Evolutionary conservation across 2,797 vertebrate species (phyloP), one percentile per base, ranked within the genome.

Genomic region (Mus minutoides): DNA sequence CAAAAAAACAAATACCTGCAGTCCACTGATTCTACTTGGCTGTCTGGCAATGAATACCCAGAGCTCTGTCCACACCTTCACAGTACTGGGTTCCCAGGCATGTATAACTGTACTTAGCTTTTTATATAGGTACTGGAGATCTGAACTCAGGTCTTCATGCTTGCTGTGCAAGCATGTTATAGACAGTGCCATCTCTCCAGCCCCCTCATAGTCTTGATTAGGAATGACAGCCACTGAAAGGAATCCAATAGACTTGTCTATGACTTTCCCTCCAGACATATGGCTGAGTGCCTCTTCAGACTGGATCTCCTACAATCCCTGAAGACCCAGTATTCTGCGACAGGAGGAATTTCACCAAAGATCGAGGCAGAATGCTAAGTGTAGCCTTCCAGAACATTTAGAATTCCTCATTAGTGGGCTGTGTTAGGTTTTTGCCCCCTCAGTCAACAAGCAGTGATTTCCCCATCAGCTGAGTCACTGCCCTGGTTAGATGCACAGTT

Each of bases 381-480:
- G n/a, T 0, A 31, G 46, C 71, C 80, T 73, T 34, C 29, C 22
- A 60, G 86, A 37, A 12, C 62, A 40, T 40, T 94, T 76, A 77
- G 94, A 89, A 86, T 85, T 49, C 34, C 2, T 3, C 2, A 62
- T 52, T 77, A 43, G 40, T 9, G 21, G 69, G 75, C 37, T 34
- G 43, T 49, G 75, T 85, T 73, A n/a, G 24, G 40, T 93, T 89
- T 52, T 78, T 5, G 3, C 60, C 62, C 9, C 40, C 89, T 92
- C 46, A 54, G 85, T 52, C 21, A 49, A 62, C 75, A 89, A 95
- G 76, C 56, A 29, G 93, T 9, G 79, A 96, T 96, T 96, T 91
- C 97, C 34, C 16, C 58, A 97, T 14, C 64, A 56, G 73, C 37
- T 96, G 75, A 96, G 58, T 49, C 73, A 71, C 49, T 13, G 67